Evolutionary conservation across 1,140 invertebrate genomes (phyloP).

Genomic region (Rhagoletis pomonella): DNA sequence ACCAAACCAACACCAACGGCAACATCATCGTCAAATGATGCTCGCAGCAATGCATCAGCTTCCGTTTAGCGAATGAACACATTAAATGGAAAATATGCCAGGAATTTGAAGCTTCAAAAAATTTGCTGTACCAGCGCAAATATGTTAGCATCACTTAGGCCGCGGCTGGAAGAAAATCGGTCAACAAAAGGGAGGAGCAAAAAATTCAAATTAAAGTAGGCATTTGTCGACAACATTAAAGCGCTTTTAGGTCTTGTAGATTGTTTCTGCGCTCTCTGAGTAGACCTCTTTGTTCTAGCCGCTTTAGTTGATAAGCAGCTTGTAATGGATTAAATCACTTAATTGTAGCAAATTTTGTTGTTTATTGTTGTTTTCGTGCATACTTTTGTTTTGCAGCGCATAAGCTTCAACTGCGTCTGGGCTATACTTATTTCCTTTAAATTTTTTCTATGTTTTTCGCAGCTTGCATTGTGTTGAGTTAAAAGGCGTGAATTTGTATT

Average conservation of each 20-base stretch:
- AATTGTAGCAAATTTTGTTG: not conserved
- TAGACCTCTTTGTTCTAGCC: not conserved
- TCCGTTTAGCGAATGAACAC: slow-evolving; percentile 5
- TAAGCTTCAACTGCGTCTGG: not conserved
- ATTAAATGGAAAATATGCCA: slow-evolving; percentile 26
- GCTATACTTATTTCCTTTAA: not conserved
- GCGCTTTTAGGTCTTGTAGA: not conserved
- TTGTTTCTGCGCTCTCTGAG: not conserved
- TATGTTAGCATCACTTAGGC: not conserved
- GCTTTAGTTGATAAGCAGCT: not conserved
- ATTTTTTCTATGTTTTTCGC: too few species aligned
- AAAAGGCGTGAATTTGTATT: too few species aligned
- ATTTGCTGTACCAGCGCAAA: not conserved
- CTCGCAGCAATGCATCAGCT: slow-evolving; percentile 1
- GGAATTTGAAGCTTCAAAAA: not conserved
- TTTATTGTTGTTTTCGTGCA: not conserved
- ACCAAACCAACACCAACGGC: not conserved
- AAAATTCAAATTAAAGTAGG: not conserved
- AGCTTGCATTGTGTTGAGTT: too few species aligned
- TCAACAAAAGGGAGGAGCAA: not conserved
- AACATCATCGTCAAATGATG: not conserved
- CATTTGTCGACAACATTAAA: not conserved
- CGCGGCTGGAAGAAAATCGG: not conserved
- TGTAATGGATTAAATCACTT: slow-evolving; percentile 10
- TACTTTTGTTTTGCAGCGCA: not conserved